Percentiles rank a stretch among this genome's conserved stretches.
phyloP scores from a whole-genome alignment of 2,113 vertebrate genomes.

The Dendropsophus ebraccatus region DNA sequence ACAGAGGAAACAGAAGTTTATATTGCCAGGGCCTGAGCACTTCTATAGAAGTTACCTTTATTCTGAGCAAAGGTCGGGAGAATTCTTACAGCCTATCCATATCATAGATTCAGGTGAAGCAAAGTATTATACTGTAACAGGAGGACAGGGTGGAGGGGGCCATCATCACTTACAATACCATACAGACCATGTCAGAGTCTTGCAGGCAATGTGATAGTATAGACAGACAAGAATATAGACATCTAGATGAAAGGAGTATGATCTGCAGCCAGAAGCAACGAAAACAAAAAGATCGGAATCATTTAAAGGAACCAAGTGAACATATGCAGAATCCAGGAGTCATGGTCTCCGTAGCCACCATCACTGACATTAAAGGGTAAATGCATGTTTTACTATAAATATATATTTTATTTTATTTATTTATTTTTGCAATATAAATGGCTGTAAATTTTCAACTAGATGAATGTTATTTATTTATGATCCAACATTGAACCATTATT shows the following conservation, averaged over 20 bases:
- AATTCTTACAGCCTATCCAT: neutral
- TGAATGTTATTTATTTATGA: neutral
- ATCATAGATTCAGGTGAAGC: neutral
- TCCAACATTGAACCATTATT: neutral
- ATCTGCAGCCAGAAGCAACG: neutral
- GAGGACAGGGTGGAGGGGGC: neutral
- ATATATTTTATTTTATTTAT: neutral
- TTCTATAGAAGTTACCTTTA: neutral
- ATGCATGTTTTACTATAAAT: neutral
- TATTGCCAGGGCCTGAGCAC: neutral
- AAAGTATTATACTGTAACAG: neutral
- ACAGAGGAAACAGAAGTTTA: neutral
- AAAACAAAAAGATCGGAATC: neutral
- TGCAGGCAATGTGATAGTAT: neutral
- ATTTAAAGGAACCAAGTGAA: neutral
- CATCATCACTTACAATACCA: neutral
- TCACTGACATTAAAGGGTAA: conserved; percentile 49
- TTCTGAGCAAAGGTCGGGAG: neutral
- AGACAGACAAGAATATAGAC: neutral
- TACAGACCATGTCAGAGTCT: neutral
- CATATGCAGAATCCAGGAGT: neutral
- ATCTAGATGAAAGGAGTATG: neutral
- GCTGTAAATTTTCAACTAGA: neutral
- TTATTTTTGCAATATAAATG: too few relatives aligned
- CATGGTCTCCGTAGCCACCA: conserved; percentile 19